Base-by-base conservation (phyloP, 2,113 vertebrate species). In the Macrotus californicus region DNA sequence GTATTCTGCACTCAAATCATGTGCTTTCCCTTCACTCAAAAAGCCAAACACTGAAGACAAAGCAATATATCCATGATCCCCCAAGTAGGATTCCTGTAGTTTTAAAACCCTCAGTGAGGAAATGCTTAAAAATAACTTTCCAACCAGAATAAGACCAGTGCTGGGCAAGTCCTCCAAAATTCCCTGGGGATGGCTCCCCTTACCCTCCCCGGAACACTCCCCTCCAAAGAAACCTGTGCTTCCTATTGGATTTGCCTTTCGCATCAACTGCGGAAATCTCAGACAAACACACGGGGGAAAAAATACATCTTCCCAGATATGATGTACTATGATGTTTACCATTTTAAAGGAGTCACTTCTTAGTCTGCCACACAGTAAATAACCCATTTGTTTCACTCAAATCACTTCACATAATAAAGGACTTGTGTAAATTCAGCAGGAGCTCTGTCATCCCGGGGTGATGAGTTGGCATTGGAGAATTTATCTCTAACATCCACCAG, bases 401-500 rank as follows among this genome's bases (percentile, higher is more conserved):
- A 90, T 94, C 91, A 76, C 91, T 92, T 95, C 83, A 81, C 90
- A 46, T 97, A 93, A 97, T 95, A 97, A 98, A 97, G 93, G 90
- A 96, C 92, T 96, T 70, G 12, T 97, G 97, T 90, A 96, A 96
- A 97, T 96, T 95, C 97, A 94, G 87, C 92, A 59, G 93, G 94
- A 95, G 87, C 96, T 93, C 93, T 97, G 96, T 97, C 97, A 97
- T 96, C 92, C 95, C 70, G 81, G 94, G 95, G 94, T 97, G 96
- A 98, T 93, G 93, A 97, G 96, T 31, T 97, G 97, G 96, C 96
- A 92, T 89, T 41, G 97, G 82, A 98, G 96, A 94, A 98, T 98
- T 98, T 98, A 97, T 98, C 97, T 96, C 96, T 96, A 95, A 93
- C 97, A 97, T 98, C 96, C 96, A 96, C 96, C 88, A 89, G 88